phyloP scores from a whole-genome alignment of 2,888 invertebrate species.

The Acheta domesticus region DNA sequence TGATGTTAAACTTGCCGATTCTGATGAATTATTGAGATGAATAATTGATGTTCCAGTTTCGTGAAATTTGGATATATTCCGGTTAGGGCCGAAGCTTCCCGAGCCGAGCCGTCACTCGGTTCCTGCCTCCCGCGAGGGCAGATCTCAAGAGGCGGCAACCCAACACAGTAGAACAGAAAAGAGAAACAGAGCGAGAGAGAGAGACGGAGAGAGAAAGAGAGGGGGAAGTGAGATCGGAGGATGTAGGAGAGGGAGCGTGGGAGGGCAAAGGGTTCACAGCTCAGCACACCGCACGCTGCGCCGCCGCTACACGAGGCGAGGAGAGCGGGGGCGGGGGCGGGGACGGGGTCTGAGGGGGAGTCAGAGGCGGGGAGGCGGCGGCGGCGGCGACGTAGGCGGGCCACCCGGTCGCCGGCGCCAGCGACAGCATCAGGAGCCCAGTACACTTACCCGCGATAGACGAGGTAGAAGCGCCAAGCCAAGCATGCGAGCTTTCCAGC shows the following conservation, averaged over 20 bases:
- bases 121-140: too few species aligned
- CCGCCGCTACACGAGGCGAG: neutral
- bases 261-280: conserved; percentile 4
- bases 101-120: too few species aligned
- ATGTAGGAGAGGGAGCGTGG: neutral
- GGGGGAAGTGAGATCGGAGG: neutral
- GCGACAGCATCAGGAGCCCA: neutral
- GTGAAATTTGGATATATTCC: too few species aligned
- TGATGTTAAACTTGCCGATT: too few species aligned
- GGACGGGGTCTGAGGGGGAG: neutral
- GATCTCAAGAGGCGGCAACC: too few species aligned
- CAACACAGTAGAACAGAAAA: too few species aligned
- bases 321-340: neutral
- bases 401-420: neutral
- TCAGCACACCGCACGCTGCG: neutral
- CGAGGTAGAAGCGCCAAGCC: conserved; percentile 86
- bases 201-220: neutral
- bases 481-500: conserved; percentile 87
- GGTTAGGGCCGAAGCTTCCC: too few species aligned
- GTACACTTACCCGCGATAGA: conserved; percentile 83
- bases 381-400: neutral
- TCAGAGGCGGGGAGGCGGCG: neutral
- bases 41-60: too few species aligned
- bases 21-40: too few species aligned
- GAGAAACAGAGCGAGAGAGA: neutral